phyloP scores from a whole-genome alignment of 2,888 invertebrate genomes.

The Archaeoteleia sp. region DNA sequence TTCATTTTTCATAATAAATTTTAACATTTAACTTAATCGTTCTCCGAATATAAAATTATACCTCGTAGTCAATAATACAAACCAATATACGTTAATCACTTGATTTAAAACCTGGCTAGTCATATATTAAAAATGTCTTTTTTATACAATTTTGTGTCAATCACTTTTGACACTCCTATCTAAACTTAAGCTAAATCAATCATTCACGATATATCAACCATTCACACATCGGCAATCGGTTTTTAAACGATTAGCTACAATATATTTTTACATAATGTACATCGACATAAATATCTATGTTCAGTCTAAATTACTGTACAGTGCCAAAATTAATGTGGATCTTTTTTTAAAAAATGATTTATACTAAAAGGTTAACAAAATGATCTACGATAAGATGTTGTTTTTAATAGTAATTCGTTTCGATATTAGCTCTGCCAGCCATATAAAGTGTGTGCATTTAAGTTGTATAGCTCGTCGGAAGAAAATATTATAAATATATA shows the following conservation, averaged over 20 bases:
- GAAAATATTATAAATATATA: neutral
- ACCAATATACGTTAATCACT: too few relatives aligned
- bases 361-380: too few relatives aligned
- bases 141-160: too few relatives aligned
- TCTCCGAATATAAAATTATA: too few relatives aligned
- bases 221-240: conserved; percentile 1
- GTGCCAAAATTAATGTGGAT: conserved; percentile 19
- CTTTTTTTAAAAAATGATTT: conserved; percentile 24
- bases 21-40: too few relatives aligned
- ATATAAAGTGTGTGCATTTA: conserved; percentile 20
- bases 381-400: conserved; percentile 24
- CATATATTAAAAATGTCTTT: too few relatives aligned
- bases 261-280: conserved; percentile 50
- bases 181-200: neutral
- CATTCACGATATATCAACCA: conserved; percentile 13
- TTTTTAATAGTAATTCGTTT: conserved; percentile 18
- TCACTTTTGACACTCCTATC: too few relatives aligned
- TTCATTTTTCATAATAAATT: too few relatives aligned
- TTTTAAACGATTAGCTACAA: conserved; percentile 22
- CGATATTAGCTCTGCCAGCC: conserved; percentile 2
- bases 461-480: conserved; percentile 6
- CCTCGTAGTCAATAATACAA: too few relatives aligned
- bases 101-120: too few relatives aligned
- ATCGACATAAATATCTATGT: conserved; percentile 39
- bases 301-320: conserved; percentile 43